Conservation (phyloP, 2,888 invertebrate genomes). For the Troglohyphantes excavatus region DNA sequence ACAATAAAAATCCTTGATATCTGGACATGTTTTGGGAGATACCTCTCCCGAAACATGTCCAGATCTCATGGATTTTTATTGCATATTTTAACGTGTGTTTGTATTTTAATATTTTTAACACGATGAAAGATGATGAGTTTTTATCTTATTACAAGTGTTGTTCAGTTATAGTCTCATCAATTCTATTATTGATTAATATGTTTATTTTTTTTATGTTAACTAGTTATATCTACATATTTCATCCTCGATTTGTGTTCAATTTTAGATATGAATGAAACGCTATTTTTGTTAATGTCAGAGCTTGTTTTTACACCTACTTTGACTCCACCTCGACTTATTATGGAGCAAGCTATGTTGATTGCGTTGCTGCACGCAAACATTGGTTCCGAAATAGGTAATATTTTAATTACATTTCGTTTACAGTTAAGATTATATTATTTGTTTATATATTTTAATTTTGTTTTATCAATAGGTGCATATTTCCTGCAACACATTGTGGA, state of each 20-base stretch:
- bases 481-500: slow-evolving; percentile 90
- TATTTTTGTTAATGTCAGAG: slow-evolving; percentile 88
- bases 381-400: slow-evolving; percentile 91
- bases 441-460: neutral
- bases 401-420: neutral
- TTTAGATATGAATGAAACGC: slow-evolving; percentile 86
- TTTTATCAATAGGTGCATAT: slow-evolving; percentile 84
- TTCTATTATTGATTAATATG: neutral
- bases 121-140: no score
- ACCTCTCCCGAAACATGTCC: no score
- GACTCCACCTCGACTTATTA: slow-evolving; percentile 89
- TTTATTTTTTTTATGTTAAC: neutral
- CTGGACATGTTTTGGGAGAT: no score
- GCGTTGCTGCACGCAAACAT: slow-evolving; percentile 94
- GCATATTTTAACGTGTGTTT: no score
- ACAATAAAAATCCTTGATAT: no score
- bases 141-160: no score
- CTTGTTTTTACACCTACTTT: slow-evolving; percentile 86
- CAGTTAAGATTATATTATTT: neutral
- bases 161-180: neutral
- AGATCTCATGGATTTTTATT: no score
- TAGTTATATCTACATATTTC: slow-evolving; percentile 11
- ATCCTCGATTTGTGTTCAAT: neutral
- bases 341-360: slow-evolving; percentile 92
- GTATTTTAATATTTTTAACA: neutral